These are phyloP conservation scores for Catharus bicknelli DNA, from an alignment of 2,113 vertebrate genomes.

Conservation along the genomic window DNA sequence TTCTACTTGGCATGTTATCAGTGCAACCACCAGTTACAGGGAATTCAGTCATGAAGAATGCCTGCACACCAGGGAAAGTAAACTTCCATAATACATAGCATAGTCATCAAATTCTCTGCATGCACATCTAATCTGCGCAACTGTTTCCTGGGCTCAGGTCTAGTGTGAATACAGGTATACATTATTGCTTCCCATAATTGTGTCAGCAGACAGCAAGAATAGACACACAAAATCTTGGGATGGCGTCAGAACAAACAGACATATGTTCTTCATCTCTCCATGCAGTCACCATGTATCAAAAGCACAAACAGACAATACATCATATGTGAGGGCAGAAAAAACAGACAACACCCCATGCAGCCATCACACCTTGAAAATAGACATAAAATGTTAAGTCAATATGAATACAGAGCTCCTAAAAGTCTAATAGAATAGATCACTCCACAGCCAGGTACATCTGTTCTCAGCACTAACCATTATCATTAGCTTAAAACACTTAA, in stretches of 20 bases:
- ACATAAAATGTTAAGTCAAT: constrained; percentile 77
- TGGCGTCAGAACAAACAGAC: constrained; percentile 26
- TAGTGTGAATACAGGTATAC: not conserved
- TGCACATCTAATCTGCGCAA: not conserved
- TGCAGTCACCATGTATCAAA: constrained; percentile 54
- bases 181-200: not conserved
- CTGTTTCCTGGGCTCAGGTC: not conserved
- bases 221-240: constrained; percentile 23
- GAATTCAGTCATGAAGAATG: constrained; percentile 41
- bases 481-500: constrained; percentile 83
- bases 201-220: not conserved
- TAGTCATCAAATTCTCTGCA: not conserved
- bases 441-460: constrained; percentile 83
- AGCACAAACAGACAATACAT: constrained; percentile 53
- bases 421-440: constrained; percentile 77
- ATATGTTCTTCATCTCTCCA: constrained; percentile 18
- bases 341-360: constrained; percentile 70
- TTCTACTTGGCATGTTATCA: constrained; percentile 40
- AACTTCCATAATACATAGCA: not conserved
- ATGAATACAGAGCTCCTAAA: constrained; percentile 77
- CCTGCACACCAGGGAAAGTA: constrained; percentile 6
- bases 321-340: constrained; percentile 63
- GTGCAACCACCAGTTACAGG: not conserved
- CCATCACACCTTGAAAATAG: constrained; percentile 77
- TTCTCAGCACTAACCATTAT: constrained; percentile 82